Evolutionary conservation across 2,113 vertebrate genomes (phyloP), one percentile per base, ranked within the genome.

Genomic region (Nerophis lumbriciformis): DNA sequence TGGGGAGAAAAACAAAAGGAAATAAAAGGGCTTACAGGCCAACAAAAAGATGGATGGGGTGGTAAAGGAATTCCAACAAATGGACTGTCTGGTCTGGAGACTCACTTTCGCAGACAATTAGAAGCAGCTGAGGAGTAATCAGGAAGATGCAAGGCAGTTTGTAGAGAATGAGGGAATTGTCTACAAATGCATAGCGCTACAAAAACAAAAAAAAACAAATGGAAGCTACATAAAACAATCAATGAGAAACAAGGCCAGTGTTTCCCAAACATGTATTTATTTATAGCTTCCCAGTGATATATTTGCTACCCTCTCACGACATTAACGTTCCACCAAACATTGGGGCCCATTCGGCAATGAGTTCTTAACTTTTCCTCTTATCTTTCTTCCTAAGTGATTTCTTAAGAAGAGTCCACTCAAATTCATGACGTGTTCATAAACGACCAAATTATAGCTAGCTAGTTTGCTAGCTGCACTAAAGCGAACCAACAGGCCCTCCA

Each of bases 61-160:
- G 45, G 64, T 44, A 54, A 56, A 71, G 52, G 62, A 73, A 70
- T 68, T 67, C 48, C 67, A 64, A 68, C 48, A 68, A 49, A 73
- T 35, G 54, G 21, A 56, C 53, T n/a, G 59, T 19, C 48, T 50
- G 56, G 63, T 66, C 59, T 69, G 42, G 59, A 77, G 74, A 75
- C 49, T 28, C 48, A 53, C 57, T 48, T 64, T 70, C 36, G 61
- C 15, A 37, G 68, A 54, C 67, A 73, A 77, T 75, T 77, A 71
- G 69, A 72, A 78, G 57, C 68, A 75, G 75, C 69, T 63, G 65
- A 75, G 49, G 60, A 64, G 50, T 54, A 73, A 78, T 60, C 44
- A 48, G 53, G 47, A 59, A 59, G 60, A 71, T 73, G 59, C 58
- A 38, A 39, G 68, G 60, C 52, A 61, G 59, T 63, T 69, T 56